Evolutionary conservation across 2,888 invertebrate genomes (phyloP).

Genomic region (Limnephilus rhombicus): DNA sequence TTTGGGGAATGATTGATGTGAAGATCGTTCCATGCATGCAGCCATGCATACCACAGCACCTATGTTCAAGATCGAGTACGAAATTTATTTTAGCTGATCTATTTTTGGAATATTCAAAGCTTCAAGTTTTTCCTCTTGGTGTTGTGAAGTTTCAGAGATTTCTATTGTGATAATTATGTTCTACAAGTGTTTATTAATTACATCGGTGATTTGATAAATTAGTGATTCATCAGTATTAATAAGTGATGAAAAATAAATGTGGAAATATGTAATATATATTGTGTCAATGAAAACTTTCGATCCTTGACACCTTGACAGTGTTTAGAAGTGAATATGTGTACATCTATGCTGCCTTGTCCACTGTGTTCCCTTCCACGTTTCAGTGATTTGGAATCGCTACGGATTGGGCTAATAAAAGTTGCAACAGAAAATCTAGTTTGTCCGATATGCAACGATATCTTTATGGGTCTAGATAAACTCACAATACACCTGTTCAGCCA

Average conservation of each 20-base stretch:
- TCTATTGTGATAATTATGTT: background rate
- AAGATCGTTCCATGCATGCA: background rate
- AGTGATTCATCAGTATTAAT: background rate
- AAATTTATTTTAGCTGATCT: slow-evolving; percentile 63
- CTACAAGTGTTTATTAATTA: background rate
- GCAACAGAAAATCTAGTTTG: slow-evolving; percentile 86
- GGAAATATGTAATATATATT: background rate
- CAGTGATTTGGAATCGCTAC: slow-evolving; percentile 82
- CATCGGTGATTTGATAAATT: background rate
- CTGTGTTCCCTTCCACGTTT: slow-evolving; percentile 87
- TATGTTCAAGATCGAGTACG: slow-evolving; percentile 10
- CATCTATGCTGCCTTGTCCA: slow-evolving; percentile 84
- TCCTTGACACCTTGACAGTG: background rate
- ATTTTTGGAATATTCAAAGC: slow-evolving; percentile 63
- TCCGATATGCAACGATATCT: slow-evolving; percentile 87
- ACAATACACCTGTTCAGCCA: slow-evolving; percentile 91
- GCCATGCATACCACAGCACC: background rate
- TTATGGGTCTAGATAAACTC: slow-evolving; percentile 88
- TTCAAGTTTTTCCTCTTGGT: slow-evolving; percentile 29
- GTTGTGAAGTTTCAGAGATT: slow-evolving; percentile 27
- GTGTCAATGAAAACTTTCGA: background rate
- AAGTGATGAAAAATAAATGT: background rate
- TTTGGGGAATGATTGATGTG: background rate
- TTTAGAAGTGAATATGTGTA: slow-evolving; percentile 70
- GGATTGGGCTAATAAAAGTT: slow-evolving; percentile 84